Conservation (phyloP, 2,797 vertebrate species). For the Echeneis naucrates region DNA sequence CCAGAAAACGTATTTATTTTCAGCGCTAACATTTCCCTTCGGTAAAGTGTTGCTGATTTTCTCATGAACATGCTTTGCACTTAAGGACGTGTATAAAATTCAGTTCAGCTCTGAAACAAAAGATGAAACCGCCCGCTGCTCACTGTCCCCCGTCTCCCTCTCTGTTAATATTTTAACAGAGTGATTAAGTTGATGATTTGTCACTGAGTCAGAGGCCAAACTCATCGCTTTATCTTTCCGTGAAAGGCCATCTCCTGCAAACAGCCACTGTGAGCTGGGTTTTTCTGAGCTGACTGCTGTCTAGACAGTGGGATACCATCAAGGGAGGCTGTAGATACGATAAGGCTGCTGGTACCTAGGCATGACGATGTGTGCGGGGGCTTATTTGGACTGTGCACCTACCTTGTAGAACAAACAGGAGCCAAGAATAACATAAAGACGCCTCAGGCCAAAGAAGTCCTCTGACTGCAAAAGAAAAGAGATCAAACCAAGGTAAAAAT, state of each 20-base stretch:
- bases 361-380: not conserved
- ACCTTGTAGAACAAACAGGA: slow-evolving; percentile 98
- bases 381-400: slow-evolving; percentile 36
- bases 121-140: not conserved
- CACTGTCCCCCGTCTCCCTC: not conserved
- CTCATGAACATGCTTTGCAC: not conserved
- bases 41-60: not conserved
- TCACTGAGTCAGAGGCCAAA: not conserved
- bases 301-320: not conserved
- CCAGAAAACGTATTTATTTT: not conserved
- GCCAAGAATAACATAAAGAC: slow-evolving; percentile 92
- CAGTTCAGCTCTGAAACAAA: not conserved
- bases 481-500: too few species aligned
- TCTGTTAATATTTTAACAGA: slow-evolving; percentile 31
- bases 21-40: not conserved
- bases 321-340: not conserved
- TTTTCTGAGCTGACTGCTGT: not conserved
- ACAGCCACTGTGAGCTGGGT: not conserved
- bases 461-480: slow-evolving; percentile 87
- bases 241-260: slow-evolving; percentile 21
- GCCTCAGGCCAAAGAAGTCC: slow-evolving; percentile 93
- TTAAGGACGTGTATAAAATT: not conserved
- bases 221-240: slow-evolving; percentile 11
- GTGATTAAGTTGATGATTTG: slow-evolving; percentile 25
- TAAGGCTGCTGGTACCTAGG: not conserved